A percentile compares a stretch with the other conserved stretches of the same genome.
Conservation (phyloP, 2,113 vertebrate species). For the Indri indri region DNA sequence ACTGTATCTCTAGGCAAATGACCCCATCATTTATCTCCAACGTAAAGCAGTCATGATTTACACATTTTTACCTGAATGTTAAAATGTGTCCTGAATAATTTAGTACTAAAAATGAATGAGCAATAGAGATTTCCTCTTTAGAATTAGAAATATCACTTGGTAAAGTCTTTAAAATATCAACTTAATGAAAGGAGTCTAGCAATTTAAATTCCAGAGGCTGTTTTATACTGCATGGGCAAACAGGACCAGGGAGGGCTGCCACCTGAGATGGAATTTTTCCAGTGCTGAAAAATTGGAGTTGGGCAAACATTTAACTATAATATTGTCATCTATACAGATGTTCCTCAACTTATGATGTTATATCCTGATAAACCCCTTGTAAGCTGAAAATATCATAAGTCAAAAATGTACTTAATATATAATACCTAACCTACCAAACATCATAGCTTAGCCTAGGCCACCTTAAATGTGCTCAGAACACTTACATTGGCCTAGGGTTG, state of each 20-base stretch:
- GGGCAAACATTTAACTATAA: neutral
- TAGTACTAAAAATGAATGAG: neutral
- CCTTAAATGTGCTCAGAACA: neutral
- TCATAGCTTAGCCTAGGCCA: neutral
- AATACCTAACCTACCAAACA: neutral
- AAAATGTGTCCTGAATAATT: neutral
- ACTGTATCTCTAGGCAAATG: neutral
- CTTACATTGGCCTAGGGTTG: neutral
- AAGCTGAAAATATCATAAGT: neutral
- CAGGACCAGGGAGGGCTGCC: neutral
- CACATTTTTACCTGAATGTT: neutral
- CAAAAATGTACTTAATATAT: neutral
- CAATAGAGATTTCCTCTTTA: neutral
- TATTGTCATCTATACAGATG: neutral
- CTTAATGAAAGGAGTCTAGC: neutral
- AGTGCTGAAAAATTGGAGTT: neutral
- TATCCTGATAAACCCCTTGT: neutral
- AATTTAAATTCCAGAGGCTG: neutral
- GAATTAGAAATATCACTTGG: neutral
- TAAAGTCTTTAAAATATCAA: neutral
- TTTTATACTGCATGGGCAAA: neutral
- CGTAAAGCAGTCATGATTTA: neutral
- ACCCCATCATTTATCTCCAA: neutral
- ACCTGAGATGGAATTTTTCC: neutral
- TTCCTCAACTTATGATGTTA: neutral